Percentiles rank a stretch among this genome's conserved stretches.
phyloP scores from a whole-genome alignment of 2,888 invertebrate species.

The Cosmorhoe ocellata region DNA sequence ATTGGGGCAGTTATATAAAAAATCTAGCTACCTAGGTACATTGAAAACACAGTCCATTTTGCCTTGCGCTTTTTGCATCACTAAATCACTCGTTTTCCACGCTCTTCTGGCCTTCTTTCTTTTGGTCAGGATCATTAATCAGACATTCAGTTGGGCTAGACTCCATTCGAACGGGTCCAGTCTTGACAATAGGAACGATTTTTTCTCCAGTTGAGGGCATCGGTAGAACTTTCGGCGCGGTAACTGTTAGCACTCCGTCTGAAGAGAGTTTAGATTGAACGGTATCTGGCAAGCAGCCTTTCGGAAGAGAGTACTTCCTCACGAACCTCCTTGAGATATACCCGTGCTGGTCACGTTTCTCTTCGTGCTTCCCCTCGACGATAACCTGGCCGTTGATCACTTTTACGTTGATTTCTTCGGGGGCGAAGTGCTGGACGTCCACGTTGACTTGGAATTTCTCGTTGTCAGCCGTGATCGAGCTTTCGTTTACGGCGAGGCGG shows the following conservation, averaged over 20 bases:
- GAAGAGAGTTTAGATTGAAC: conserved; percentile 88
- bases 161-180: conserved; percentile 78
- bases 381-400: conserved; percentile 86
- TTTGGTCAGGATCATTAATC: not conserved
- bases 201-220: conserved; percentile 76
- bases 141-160: conserved; percentile 16
- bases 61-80: too few relatives aligned
- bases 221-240: conserved; percentile 83
- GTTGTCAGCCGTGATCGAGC: conserved; percentile 71
- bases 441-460: conserved; percentile 86
- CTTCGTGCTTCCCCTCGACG: conserved; percentile 90
- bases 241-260: conserved; percentile 88
- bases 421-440: conserved; percentile 90
- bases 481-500: conserved; percentile 66
- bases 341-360: conserved; percentile 88
- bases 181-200: conserved; percentile 83
- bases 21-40: too few relatives aligned
- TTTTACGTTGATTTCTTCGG: conserved; percentile 89
- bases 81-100: not conserved
- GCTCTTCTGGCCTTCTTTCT: not conserved
- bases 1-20: too few relatives aligned
- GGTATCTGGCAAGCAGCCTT: conserved; percentile 87
- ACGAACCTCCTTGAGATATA: conserved; percentile 88
- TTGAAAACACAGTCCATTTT: too few relatives aligned
- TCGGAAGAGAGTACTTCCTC: conserved; percentile 87